Base-by-base conservation (phyloP, 92 coral and sea anemone species). In the Actinostola sp. region DNA sequence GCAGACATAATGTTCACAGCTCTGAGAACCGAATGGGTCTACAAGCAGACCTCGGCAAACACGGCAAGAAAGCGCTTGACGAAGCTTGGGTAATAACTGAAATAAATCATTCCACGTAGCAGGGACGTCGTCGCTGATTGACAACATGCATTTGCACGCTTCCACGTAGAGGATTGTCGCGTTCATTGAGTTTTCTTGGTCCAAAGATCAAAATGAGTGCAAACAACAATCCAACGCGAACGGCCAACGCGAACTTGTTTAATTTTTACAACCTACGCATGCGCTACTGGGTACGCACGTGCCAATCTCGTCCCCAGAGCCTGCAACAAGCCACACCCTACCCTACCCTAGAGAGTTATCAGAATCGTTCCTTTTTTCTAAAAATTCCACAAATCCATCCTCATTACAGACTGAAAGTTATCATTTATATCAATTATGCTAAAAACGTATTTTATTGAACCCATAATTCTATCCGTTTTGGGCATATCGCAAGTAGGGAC, bases 161-260 rank as follows among this genome's bases (percentile, higher is more conserved):
- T 95, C 92, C 11, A 95, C 99, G 65, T 95, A 91, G 15, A 95
- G 92, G 39, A 84, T 78, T 0, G 99, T 95, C n/a, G 97, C 99
- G 72, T 90, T 95, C 92, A 88, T 89, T 33, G 70, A 19, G 34
- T 39, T 15, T 33, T 68, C 49, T 50, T 3, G 41, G 12, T 61
- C 66, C 30, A 61, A 61, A 61, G 46, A 61, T 31, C 66, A 61
- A 14, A 13, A 31, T 55, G n/a, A 35, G 41, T n/a, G n/a, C n/a
- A 34, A 9, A 21, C 64, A 24, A 53, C 44, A 34, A 19, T 7
- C 2, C n/a, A 74, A 38, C 70, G 53, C 70, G 42, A 32, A 61
- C 58, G 31, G 20, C 26, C 54, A 34, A 58, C 49, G 58, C 73
- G 53, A 60, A 69, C 78, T 72, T 42, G 35, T 57, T 43, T 62